Conservation (phyloP, 2,888 invertebrate species). For the Acrobasis consociella region DNA sequence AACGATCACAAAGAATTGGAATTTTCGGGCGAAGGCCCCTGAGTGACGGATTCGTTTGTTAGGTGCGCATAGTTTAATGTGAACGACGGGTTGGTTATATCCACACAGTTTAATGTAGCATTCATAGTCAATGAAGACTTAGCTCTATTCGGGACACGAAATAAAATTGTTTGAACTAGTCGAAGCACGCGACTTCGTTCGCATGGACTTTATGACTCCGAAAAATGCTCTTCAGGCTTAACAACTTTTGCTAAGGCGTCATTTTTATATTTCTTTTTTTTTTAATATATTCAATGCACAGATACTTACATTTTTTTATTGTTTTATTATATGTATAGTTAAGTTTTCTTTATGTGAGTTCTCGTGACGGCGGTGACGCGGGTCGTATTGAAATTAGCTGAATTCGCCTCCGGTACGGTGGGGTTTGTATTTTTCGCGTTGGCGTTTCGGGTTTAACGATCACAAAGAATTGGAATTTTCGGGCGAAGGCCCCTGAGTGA, state of each 20-base stretch:
- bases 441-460: not conserved
- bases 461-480: not conserved
- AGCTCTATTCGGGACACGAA: too few relatives aligned
- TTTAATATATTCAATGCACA: too few relatives aligned
- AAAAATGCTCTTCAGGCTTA: too few relatives aligned
- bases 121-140: too few relatives aligned
- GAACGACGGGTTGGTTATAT: not conserved
- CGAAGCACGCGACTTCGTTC: too few relatives aligned
- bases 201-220: too few relatives aligned
- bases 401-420: not conserved
- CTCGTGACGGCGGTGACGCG: constrained; percentile 23
- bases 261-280: too few relatives aligned
- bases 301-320: too few relatives aligned
- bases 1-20: not conserved
- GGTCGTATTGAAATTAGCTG: constrained; percentile 21
- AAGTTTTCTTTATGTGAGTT: constrained; percentile 24
- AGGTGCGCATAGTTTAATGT: not conserved
- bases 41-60: not conserved
- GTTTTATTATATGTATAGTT: too few relatives aligned
- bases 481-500: not conserved
- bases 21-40: not conserved
- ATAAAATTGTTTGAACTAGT: too few relatives aligned
- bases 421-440: not conserved
- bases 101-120: not conserved
- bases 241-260: too few relatives aligned